phyloP scores from a whole-genome alignment of 2,113 vertebrate genomes.

The Grammatotria lemairii region DNA sequence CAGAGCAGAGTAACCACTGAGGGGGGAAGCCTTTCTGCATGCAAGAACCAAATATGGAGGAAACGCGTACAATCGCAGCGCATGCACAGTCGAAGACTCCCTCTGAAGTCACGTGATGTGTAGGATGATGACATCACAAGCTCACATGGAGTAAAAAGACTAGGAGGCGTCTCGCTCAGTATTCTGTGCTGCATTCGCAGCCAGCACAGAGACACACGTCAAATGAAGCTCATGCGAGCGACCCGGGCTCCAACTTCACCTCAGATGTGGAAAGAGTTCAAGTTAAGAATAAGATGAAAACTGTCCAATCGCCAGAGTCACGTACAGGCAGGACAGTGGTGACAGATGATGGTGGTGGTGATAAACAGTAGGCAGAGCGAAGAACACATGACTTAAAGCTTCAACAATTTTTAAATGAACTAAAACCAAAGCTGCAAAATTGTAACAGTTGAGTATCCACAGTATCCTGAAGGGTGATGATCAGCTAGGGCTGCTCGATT shows the following conservation, averaged over 20 bases:
- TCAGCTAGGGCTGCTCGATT: neutral
- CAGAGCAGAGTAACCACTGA: neutral
- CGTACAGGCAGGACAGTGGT: neutral
- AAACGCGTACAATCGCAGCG: neutral
- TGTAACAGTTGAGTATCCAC: neutral
- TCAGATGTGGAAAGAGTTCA: neutral
- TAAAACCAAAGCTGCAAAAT: accelerated
- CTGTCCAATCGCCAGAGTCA: neutral
- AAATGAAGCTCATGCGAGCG: neutral
- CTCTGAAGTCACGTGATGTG: conserved; percentile 1
- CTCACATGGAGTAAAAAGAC: neutral
- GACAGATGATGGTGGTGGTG: neutral
- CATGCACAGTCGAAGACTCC: neutral
- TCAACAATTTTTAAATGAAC: neutral
- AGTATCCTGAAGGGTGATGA: neutral
- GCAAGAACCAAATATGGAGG: conserved; percentile 56
- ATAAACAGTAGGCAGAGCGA: accelerated
- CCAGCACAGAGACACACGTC: neutral
- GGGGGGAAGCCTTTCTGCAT: conserved; percentile 7
- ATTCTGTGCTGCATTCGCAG: neutral
- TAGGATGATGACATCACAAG: conserved; percentile 15
- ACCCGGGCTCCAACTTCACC: neutral
- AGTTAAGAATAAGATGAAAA: neutral
- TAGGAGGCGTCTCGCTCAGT: neutral
- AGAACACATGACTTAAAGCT: neutral